Conservation (phyloP, 30 jellyfish, hydroid and myxozoan genomes). For the Aurelia aurita region DNA sequence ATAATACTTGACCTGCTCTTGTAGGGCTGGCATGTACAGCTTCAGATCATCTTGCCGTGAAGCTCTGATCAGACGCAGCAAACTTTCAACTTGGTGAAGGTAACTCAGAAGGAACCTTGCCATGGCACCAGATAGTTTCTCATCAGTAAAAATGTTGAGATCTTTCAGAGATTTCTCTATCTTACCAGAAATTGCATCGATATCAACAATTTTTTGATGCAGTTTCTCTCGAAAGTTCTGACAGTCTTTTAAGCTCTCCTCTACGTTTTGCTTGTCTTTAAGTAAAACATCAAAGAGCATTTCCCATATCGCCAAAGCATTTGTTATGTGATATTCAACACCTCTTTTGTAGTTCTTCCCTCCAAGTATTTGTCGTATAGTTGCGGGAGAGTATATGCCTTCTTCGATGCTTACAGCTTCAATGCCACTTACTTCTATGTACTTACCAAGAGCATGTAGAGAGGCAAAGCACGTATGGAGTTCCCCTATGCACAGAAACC, state of each 20-base stretch:
- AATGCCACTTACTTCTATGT: constrained; percentile 26
- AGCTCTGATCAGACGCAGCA: constrained; percentile 49
- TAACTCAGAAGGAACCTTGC: constrained; percentile 12
- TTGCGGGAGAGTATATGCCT: constrained; percentile 28
- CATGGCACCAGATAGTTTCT: not conserved
- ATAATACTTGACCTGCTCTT: constrained; percentile 44
- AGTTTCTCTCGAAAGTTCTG: not conserved
- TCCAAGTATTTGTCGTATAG: constrained; percentile 29
- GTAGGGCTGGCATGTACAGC: constrained; percentile 26
- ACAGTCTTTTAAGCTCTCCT: too few species aligned
- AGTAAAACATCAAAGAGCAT: constrained; percentile 16
- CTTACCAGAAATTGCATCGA: constrained; percentile 1
- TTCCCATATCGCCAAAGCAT: constrained; percentile 40
- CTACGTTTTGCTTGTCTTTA: not conserved
- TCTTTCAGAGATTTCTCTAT: constrained; percentile 5
- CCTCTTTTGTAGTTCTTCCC: constrained; percentile 39
- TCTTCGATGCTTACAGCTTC: constrained; percentile 19
- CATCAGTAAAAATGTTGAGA: not conserved
- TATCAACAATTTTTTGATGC: not conserved
- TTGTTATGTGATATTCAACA: constrained; percentile 31
- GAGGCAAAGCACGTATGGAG: constrained; percentile 50
- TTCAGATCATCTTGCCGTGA: constrained; percentile 22
- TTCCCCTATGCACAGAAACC: constrained; percentile 28
- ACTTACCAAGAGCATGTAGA: constrained; percentile 33
- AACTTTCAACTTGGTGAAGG: constrained; percentile 20